Percentiles rank a stretch among this genome's conserved stretches.
Conservation (phyloP, 2,888 invertebrate species). For the Pseudococcus longispinus region DNA sequence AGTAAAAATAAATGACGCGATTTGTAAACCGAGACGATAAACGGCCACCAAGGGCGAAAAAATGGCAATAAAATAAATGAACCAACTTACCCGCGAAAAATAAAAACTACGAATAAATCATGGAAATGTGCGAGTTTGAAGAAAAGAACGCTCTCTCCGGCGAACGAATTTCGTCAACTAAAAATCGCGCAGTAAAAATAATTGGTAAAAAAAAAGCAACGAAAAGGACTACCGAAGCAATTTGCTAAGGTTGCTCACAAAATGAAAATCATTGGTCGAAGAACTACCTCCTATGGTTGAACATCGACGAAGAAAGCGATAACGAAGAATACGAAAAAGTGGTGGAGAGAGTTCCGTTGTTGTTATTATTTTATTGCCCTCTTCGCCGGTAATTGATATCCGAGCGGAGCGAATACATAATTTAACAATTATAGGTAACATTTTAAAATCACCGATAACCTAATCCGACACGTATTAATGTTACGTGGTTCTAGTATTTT, state of each 20-base stretch:
- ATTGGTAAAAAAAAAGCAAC: constrained; percentile 6
- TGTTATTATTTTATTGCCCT: constrained; percentile 33
- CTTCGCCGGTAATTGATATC: neutral
- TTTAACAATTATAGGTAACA: constrained; percentile 7
- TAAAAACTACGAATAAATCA: neutral
- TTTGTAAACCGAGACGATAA: neutral
- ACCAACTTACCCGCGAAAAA: constrained; percentile 38
- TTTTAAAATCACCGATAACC: constrained; percentile 3
- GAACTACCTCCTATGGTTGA: constrained; percentile 10
- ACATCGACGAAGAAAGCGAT: constrained; percentile 36
- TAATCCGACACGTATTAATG: neutral
- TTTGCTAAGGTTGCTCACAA: constrained; percentile 5
- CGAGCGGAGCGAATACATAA: constrained; percentile 42
- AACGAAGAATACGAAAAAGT: constrained; percentile 33
- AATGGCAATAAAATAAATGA: neutral
- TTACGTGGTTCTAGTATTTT: neutral
- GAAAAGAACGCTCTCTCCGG: neutral
- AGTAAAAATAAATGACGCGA: neutral
- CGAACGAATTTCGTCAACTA: constrained; percentile 3
- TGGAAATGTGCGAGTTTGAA: neutral
- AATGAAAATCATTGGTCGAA: constrained; percentile 44
- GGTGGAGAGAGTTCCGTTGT: constrained; percentile 18
- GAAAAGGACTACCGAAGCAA: constrained; percentile 7
- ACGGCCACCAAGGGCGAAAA: neutral
- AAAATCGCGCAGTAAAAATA: constrained; percentile 1